These are phyloP conservation scores for Campaea margaritaria DNA, from an alignment of 2,888 invertebrate genomes.

Conservation along the genomic window DNA sequence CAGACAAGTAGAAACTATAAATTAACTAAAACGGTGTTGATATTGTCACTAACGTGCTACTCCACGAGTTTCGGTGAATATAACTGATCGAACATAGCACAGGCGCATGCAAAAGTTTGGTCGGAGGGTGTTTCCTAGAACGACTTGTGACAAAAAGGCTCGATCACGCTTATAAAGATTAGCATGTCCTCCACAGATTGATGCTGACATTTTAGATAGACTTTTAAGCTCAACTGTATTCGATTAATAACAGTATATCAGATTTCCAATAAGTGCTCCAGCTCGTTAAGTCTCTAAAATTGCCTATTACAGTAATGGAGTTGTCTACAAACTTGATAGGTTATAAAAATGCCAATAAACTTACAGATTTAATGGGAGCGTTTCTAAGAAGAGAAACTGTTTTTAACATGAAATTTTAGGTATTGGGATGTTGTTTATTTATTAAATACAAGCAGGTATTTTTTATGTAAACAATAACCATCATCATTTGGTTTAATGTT, in stretches of 20 bases:
- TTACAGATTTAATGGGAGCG: constrained; percentile 26
- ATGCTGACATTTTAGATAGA: constrained; percentile 22
- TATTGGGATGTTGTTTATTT: constrained; percentile 4
- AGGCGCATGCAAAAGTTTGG: constrained; percentile 1
- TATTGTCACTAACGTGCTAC: too few relatives aligned
- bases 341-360: constrained; percentile 37
- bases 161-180: constrained; percentile 20
- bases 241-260: constrained; percentile 57
- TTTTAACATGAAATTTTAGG: constrained; percentile 18
- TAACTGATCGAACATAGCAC: too few relatives aligned
- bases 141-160: constrained; percentile 19
- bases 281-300: constrained; percentile 62
- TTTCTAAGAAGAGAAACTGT: constrained; percentile 15
- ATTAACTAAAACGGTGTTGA: too few relatives aligned
- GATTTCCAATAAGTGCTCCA: constrained; percentile 54
- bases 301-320: constrained; percentile 57
- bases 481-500: constrained; percentile 17
- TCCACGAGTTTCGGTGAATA: too few relatives aligned
- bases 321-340: constrained; percentile 40
- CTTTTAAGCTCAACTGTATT: constrained; percentile 49
- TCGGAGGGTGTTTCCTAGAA: constrained; percentile 10
- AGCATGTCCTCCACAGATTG: constrained; percentile 7
- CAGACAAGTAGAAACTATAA: too few relatives aligned
- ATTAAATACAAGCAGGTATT: constrained; percentile 9
- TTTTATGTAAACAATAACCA: constrained; percentile 11